Evolutionary conservation across 2,113 vertebrate genomes (phyloP), one percentile per base, ranked within the genome.

Genomic region (Phylloscopus whistleri): DNA sequence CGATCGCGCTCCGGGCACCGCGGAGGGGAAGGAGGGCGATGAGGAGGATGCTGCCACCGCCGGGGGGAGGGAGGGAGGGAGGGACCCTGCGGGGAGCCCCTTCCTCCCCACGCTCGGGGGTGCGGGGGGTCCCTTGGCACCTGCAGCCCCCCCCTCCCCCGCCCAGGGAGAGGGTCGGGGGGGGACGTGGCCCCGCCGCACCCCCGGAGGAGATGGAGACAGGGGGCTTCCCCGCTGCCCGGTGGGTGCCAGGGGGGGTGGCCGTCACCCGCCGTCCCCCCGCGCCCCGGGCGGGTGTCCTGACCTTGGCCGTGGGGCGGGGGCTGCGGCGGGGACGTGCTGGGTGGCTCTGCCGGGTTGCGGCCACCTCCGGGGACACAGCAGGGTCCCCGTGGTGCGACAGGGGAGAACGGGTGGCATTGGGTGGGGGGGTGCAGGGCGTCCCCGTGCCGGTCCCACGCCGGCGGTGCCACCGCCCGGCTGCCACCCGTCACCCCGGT

Each of bases 271-370:
- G 8, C 44, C 33, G 68, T 56, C 20, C 23, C 37, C 62, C 67
- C 11, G 56, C 62, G 9, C 31, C 31, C 48, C 16, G n/a, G 44
- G 44, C 18, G 51, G 73, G 62, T 66, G 67, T 94, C 82, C 85
- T 92, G 92, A 87, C 92, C 94, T 89, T 89, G 92, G 68, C 67
- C 30, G 46, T 58, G 68, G 72, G 80, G 89, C 7, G 92, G 88
- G 84, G 60, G 80, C 80, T 82, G 88, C 52, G 56, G 68, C 46
- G 27, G 60, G 73, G 70, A 69, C 70, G 73, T 24, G 58, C 58
- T 52, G 53, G 48, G 63, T 83, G 73, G 27, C 49, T 76, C 41
- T 58, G 41, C 63, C 35, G 5, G 30, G 56, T 19, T n/a, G 37
- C 15, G 11, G 76, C 33, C 76, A 56, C 88, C 59, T 19, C 53